Conservation (phyloP, 2,888 invertebrate species). For the Unio pictorum region DNA sequence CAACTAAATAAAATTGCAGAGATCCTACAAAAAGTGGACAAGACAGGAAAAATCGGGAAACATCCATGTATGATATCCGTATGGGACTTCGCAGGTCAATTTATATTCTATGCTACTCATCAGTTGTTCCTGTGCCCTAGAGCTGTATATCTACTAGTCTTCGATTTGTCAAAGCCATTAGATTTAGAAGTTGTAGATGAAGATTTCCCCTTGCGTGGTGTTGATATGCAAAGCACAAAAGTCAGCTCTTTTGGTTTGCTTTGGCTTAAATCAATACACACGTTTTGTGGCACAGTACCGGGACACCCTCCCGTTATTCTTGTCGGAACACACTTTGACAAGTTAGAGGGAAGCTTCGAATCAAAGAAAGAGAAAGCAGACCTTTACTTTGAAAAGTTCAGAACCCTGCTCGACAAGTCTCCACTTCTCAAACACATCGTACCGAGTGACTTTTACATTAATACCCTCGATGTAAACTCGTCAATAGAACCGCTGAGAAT, state of each 20-base stretch:
- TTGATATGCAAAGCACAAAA: conserved; percentile 19
- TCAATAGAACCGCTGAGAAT: conserved; percentile 19
- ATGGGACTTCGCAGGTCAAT: conserved; percentile 41
- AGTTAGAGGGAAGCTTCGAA: conserved; percentile 13
- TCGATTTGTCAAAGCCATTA: conserved; percentile 24
- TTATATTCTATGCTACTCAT: conserved; percentile 34
- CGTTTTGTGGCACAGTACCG: conserved; percentile 32
- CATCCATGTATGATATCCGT: conserved; percentile 11
- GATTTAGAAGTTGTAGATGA: conserved; percentile 27
- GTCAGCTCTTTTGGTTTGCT: conserved; percentile 31
- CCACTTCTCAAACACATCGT: conserved; percentile 28
- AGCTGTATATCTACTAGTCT: conserved; percentile 27
- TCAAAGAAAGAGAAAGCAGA: conserved; percentile 14
- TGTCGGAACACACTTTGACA: conserved; percentile 28
- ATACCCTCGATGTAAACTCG: conserved; percentile 17
- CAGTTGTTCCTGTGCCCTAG: conserved; percentile 30
- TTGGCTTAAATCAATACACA: conserved; percentile 33
- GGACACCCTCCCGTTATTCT: conserved; percentile 32
- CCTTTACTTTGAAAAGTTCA: conserved; percentile 28
- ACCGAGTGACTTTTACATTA: conserved; percentile 32
- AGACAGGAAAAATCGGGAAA: too few relatives aligned
- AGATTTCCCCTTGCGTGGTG: conserved; percentile 26
- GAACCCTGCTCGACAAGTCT: conserved; percentile 24
- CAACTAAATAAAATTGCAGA: too few relatives aligned
- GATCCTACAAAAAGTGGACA: too few relatives aligned